Evolutionary conservation across 2,113 vertebrate genomes (phyloP).

Genomic region (Oncorhynchus kisutch): DNA sequence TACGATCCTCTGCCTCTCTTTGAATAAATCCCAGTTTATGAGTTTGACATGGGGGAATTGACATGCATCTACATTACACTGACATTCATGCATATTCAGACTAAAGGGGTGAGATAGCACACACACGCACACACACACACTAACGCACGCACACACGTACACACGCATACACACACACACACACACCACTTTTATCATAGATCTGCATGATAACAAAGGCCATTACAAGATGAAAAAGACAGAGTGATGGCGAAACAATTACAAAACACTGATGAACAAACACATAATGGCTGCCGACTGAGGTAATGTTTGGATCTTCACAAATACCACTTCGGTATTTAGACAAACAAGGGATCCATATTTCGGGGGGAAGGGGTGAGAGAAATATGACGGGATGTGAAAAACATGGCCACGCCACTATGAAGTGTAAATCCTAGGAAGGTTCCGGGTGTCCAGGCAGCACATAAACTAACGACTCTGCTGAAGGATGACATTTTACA

Average conservation of each 20-base stretch:
- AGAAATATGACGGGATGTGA: conserved; percentile 26
- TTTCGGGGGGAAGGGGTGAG: conserved; percentile 8
- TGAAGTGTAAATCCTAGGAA: conserved; percentile 45
- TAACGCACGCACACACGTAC: too few species aligned
- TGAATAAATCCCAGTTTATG: conserved; percentile 63
- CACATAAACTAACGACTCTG: conserved; percentile 53
- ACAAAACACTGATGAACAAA: conserved; percentile 38
- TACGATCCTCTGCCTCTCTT: conserved; percentile 37
- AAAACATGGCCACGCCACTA: conserved; percentile 26
- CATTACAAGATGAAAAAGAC: conserved; percentile 36
- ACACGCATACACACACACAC: neutral
- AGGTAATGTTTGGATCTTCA: neutral
- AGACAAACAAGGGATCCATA: neutral
- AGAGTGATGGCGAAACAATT: neutral
- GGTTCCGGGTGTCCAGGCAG: neutral
- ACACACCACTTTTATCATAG: conserved; percentile 11
- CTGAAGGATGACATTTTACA: conserved; percentile 43
- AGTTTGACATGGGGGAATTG: conserved; percentile 49
- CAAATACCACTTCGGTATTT: neutral
- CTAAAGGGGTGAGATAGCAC: neutral
- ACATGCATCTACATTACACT: conserved; percentile 43
- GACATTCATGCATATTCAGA: conserved; percentile 55
- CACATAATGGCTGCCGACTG: conserved; percentile 24
- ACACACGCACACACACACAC: neutral
- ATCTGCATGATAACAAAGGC: conserved; percentile 1